Evolutionary conservation across 2,113 vertebrate genomes (phyloP).

Genomic region (Psittacula cyanocephala): DNA sequence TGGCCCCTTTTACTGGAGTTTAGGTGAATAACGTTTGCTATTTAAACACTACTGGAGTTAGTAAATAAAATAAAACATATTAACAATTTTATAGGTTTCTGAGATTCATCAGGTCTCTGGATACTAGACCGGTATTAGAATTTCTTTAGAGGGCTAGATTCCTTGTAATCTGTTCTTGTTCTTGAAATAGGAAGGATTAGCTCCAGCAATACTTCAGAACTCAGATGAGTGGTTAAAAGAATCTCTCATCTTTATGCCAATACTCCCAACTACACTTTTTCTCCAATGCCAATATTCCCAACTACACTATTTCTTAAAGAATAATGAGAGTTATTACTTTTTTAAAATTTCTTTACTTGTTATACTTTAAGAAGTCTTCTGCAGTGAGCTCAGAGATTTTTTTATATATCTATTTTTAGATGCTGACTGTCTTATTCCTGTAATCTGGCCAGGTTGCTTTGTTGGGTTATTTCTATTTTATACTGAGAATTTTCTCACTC

Average conservation of each 20-base stretch:
- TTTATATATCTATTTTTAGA: background rate
- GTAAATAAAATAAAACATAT: background rate
- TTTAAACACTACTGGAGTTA: background rate
- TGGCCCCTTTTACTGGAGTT: background rate
- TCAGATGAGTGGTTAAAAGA: background rate
- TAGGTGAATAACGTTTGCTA: background rate
- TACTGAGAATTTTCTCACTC: background rate
- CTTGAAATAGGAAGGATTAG: background rate
- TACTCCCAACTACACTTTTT: background rate
- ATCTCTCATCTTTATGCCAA: background rate
- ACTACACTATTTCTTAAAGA: background rate
- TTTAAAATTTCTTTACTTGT: background rate
- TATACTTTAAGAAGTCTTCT: background rate
- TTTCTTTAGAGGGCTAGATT: background rate
- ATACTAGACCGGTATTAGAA: background rate
- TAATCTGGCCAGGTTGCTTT: background rate
- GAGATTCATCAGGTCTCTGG: background rate
- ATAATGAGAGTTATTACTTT: background rate
- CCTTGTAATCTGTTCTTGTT: background rate
- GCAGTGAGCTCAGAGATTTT: background rate
- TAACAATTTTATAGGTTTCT: background rate
- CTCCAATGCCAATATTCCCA: background rate
- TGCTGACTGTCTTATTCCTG: background rate
- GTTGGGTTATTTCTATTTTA: background rate
- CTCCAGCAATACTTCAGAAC: background rate